Evolutionary conservation across 2,888 invertebrate species (phyloP), one percentile per base, ranked within the genome.

Genomic region (Orthosia incerta): DNA sequence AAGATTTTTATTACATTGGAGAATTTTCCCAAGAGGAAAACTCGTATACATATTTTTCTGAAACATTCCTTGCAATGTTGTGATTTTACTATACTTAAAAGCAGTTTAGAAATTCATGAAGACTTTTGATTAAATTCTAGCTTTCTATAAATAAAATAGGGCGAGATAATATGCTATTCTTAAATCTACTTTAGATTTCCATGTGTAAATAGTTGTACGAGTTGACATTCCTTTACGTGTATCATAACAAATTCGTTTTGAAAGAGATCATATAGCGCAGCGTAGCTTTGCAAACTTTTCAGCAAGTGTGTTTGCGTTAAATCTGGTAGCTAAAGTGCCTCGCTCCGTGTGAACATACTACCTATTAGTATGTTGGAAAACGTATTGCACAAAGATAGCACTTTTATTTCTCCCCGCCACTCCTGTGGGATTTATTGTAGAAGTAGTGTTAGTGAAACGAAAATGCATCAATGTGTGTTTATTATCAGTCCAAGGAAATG

Each of bases 381-480:
- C 89, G 87, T 91, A 92, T 91, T 89, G 91, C 90, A 90, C 85
- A 85, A 86, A 91, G 91, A 93, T 92, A 92, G 91, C 89, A 88
- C 89, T 91, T 93, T 93, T 93, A 92, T 93, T 91, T 90, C 89
- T 87, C 88, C 85, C 82, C 77, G 77, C 80, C 81, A 88, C 87
- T 91, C 87, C 85, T 87, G 86, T 85, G 87, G 89, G 87, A 89
- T 90, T 91, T 92, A 92, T 91, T 86, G 85, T 81, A 76, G 80
- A 81, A 86, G 83, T 82, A 83, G 80, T 74, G 82, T 74, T 84
- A 83, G 87, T 87, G 85, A 82, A 87, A 87, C 85, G 80, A 86
- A 86, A 86, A 86, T 85, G 79, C 85, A 87, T 82, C 85, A 87
- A 87, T 86, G 73, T 81, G 59, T 78, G 72, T 64, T 71, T 82